These are phyloP conservation scores for Lepidostoma basale DNA, from an alignment of 1,140 invertebrate genomes.

Conservation along the genomic window DNA sequence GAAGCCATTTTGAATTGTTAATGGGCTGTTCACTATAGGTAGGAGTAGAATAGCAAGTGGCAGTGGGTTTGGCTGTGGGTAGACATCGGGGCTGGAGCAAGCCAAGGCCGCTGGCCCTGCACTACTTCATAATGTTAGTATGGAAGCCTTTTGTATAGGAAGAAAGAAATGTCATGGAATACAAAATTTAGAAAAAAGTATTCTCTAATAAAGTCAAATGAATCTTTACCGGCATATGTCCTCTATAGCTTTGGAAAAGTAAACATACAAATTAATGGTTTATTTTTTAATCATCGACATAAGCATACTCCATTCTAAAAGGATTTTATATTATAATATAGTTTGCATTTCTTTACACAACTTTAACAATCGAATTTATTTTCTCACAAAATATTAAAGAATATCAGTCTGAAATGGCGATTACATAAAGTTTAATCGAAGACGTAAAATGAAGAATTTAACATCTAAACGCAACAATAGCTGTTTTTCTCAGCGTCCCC, in stretches of 20 bases:
- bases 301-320: neutral
- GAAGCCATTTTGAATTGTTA: too few relatives aligned
- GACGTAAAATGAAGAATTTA: slow-evolving; percentile 4
- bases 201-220: too few relatives aligned
- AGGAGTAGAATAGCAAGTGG: neutral
- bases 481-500: too few relatives aligned
- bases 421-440: slow-evolving; percentile 1
- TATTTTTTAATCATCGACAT: neutral
- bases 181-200: slow-evolving; percentile 4
- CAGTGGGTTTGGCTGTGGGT: neutral
- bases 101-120: too few relatives aligned
- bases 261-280: neutral
- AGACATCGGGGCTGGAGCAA: too few relatives aligned
- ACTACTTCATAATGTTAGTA: neutral
- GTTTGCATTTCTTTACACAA: neutral
- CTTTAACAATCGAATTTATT: slow-evolving; percentile 6
- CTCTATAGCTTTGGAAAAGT: neutral
- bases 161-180: neutral
- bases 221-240: too few relatives aligned
- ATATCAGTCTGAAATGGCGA: slow-evolving; percentile 17
- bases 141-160: slow-evolving; percentile 1
- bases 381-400: slow-evolving; percentile 4
- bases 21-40: too few relatives aligned
- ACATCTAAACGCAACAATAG: neutral
- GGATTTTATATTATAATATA: neutral